These are phyloP conservation scores for Virgularia gustaviana DNA, from an alignment of 92 coral and sea anemone species.

Conservation along the genomic window DNA sequence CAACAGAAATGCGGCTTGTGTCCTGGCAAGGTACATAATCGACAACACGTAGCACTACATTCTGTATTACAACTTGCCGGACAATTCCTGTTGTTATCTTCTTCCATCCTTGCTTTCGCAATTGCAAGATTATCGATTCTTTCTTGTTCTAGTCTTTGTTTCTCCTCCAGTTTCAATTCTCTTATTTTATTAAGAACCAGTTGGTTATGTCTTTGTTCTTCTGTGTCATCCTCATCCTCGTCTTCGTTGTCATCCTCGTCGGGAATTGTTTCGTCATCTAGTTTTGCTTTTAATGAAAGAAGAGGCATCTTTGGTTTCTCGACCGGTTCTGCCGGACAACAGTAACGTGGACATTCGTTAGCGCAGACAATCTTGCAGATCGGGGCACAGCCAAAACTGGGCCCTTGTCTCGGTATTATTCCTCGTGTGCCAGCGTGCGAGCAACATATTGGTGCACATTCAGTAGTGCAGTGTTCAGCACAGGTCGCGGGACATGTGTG, in stretches of 20 bases:
- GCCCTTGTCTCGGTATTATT: not conserved
- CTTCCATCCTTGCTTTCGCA: conserved; percentile 19
- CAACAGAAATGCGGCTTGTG: conserved; percentile 38
- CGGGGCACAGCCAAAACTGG: conserved; percentile 12
- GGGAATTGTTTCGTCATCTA: not conserved
- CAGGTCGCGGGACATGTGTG: not conserved
- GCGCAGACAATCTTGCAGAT: conserved; percentile 34
- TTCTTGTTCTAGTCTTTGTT: conserved; percentile 8
- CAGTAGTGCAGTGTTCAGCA: conserved; percentile 12
- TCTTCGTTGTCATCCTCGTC: conserved; percentile 26
- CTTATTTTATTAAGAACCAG: conserved; percentile 19
- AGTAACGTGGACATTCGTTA: conserved; percentile 30
- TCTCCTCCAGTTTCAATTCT: conserved; percentile 5
- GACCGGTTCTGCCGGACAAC: conserved; percentile 28
- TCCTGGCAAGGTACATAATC: conserved; percentile 31
- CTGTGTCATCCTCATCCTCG: conserved; percentile 21
- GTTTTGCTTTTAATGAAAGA: not conserved
- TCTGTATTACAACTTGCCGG: conserved; percentile 6
- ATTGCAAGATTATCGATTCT: conserved; percentile 5
- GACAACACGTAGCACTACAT: conserved; percentile 27
- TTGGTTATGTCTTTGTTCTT: conserved; percentile 27
- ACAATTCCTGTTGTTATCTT: conserved; percentile 15
- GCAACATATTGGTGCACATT: conserved; percentile 30
- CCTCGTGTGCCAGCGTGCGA: not conserved
- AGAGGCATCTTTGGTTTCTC: not conserved